These are phyloP conservation scores for Machimus atricapillus DNA, from an alignment of 2,888 invertebrate species.

Conservation along the genomic window DNA sequence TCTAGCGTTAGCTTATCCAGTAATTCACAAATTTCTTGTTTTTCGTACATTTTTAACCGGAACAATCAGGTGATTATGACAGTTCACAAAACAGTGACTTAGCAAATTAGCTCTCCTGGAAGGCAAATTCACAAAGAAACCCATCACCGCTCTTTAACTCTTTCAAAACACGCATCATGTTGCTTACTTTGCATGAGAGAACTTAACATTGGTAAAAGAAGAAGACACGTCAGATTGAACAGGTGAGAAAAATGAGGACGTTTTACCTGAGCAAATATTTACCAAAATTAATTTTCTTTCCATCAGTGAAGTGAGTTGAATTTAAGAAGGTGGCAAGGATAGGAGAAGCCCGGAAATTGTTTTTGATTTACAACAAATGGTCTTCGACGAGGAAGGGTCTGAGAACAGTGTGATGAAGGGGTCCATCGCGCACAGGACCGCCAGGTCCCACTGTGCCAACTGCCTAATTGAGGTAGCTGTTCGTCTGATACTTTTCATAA, in stretches of 20 bases:
- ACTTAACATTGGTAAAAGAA: background rate
- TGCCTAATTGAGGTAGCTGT: slow-evolving; percentile 65
- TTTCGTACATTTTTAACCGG: background rate
- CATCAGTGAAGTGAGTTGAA: background rate
- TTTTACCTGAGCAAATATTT: background rate
- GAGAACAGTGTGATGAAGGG: slow-evolving; percentile 12
- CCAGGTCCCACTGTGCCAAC: slow-evolving; percentile 50
- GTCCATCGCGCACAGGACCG: background rate
- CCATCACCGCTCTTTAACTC: background rate
- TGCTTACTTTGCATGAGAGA: background rate
- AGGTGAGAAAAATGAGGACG: background rate
- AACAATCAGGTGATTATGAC: background rate
- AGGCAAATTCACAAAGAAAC: background rate
- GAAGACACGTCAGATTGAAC: background rate
- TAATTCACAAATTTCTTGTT: slow-evolving; percentile 58
- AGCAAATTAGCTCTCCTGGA: background rate
- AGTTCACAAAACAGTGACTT: background rate
- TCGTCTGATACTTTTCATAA: slow-evolving; percentile 63
- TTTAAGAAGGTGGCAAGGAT: background rate
- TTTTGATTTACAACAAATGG: slow-evolving; percentile 16
- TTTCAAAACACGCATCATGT: background rate
- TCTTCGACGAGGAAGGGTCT: background rate
- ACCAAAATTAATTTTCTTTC: background rate
- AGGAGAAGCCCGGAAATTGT: background rate
- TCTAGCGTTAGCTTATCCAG: slow-evolving; percentile 75